These are phyloP conservation scores for Lepidothrix coronata DNA, from an alignment of 2,113 vertebrate species.

Conservation along the genomic window DNA sequence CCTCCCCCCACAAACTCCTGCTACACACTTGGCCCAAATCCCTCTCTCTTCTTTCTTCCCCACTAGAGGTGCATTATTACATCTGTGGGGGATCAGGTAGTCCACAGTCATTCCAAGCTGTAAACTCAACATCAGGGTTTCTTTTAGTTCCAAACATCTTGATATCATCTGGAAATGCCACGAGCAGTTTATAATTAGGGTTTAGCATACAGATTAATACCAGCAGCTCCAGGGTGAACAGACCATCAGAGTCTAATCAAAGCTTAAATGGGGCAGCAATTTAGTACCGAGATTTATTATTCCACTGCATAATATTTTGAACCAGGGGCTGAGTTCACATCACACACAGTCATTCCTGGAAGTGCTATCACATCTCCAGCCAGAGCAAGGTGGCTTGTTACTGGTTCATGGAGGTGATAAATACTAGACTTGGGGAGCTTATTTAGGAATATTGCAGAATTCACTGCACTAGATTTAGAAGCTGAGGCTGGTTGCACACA, in stretches of 20 bases:
- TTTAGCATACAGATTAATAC: conserved; percentile 63
- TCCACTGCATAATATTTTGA: conserved; percentile 47
- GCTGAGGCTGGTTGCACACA: not conserved
- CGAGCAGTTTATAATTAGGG: conserved; percentile 72
- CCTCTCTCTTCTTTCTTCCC: not conserved
- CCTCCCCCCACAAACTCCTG: not conserved
- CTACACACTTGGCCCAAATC: not conserved
- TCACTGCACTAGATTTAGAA: not conserved
- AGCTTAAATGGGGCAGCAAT: conserved; percentile 61
- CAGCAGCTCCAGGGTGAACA: conserved; percentile 52
- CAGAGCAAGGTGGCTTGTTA: conserved; percentile 17
- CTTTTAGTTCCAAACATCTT: conserved; percentile 79
- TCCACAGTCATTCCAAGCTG: conserved; percentile 57
- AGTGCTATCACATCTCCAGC: conserved; percentile 44
- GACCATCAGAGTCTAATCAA: conserved; percentile 68
- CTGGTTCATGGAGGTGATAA: conserved; percentile 4
- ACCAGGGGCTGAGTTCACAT: conserved; percentile 52
- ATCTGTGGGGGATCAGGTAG: conserved; percentile 25
- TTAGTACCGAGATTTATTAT: conserved; percentile 64
- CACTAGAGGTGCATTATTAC: not conserved
- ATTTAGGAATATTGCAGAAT: not conserved
- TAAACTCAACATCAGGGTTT: conserved; percentile 58
- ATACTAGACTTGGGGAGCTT: not conserved
- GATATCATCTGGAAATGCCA: conserved; percentile 71
- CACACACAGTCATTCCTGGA: conserved; percentile 57